Evolutionary conservation across 1,140 invertebrate genomes (phyloP).

Genomic region (Cydia amplana): DNA sequence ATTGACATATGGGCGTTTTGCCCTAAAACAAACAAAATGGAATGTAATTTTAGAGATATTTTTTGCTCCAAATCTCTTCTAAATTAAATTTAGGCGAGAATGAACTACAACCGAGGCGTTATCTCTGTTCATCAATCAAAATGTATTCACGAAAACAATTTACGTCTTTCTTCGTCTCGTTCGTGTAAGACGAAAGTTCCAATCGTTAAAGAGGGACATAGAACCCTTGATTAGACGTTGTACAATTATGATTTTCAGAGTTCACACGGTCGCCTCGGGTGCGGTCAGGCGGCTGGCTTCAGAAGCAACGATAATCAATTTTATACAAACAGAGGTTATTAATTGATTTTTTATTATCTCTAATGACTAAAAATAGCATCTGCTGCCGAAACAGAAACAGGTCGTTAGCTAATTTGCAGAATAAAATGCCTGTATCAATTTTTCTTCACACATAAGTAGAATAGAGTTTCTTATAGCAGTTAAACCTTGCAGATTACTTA

Average conservation of each 20-base stretch:
- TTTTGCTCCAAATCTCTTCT: constrained; percentile 66
- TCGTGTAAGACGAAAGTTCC: constrained; percentile 37
- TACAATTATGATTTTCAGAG: constrained; percentile 68
- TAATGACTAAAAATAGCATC: constrained; percentile 75
- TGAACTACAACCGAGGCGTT: constrained; percentile 76
- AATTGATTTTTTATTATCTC: constrained; percentile 70
- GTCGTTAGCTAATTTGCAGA: constrained; percentile 71
- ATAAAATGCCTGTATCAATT: constrained; percentile 36
- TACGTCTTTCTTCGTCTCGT: constrained; percentile 63
- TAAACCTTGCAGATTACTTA: not conserved
- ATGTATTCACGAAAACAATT: constrained; percentile 60
- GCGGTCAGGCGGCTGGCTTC: constrained; percentile 59
- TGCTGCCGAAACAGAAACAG: constrained; percentile 67
- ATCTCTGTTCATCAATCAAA: constrained; percentile 78
- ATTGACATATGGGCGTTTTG: constrained; percentile 8
- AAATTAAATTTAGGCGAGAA: constrained; percentile 78
- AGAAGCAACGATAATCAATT: constrained; percentile 75
- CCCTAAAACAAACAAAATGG: constrained; percentile 73
- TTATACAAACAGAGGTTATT: constrained; percentile 76
- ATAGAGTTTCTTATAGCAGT: not conserved
- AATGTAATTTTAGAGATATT: constrained; percentile 63
- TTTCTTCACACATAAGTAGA: not conserved
- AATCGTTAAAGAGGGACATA: constrained; percentile 46
- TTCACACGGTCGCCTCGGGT: constrained; percentile 64
- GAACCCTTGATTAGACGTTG: constrained; percentile 62